phyloP scores from a whole-genome alignment of 2,888 invertebrate species.

The Yponomeuta malinellus region DNA sequence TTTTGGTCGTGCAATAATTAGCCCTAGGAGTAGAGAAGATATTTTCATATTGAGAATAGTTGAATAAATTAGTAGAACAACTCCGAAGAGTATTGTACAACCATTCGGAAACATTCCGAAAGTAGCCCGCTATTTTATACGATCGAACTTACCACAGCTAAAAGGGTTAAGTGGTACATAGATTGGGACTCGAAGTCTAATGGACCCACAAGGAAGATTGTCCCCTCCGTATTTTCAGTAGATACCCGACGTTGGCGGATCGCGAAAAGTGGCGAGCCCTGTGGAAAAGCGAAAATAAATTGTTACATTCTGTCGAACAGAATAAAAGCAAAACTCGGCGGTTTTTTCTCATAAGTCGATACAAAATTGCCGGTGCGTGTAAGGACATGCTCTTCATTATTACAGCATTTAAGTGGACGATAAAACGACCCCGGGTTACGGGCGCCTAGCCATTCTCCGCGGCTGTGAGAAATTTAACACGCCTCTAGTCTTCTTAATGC shows the following conservation, averaged over 20 bases:
- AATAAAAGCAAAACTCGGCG: not conserved
- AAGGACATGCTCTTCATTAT: conserved; percentile 53
- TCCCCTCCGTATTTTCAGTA: conserved; percentile 86
- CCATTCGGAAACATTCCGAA: not conserved
- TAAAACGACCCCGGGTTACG: conserved; percentile 47
- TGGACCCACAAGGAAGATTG: conserved; percentile 84
- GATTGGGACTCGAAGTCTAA: conserved; percentile 93
- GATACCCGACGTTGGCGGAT: conserved; percentile 85
- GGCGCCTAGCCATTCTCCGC: conserved; percentile 47
- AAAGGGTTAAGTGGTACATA: conserved; percentile 89
- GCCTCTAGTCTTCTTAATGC: conserved; percentile 54
- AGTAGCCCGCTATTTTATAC: conserved; percentile 4
- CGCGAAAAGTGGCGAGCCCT: conserved; percentile 85
- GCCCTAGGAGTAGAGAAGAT: no score
- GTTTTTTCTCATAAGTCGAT: conserved; percentile 7
- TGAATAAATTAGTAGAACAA: not conserved
- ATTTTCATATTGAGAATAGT: not conserved
- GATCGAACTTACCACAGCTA: conserved; percentile 86
- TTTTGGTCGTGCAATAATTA: no score
- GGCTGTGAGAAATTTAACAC: conserved; percentile 62
- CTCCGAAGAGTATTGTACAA: not conserved
- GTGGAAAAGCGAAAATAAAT: conserved; percentile 43
- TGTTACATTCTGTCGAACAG: not conserved
- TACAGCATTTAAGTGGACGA: conserved; percentile 51
- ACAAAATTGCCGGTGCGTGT: conserved; percentile 30